A percentile compares a stretch with the other conserved stretches of the same genome.
Conservation (phyloP, 2,113 vertebrate genomes). For the Anarrhichthys ocellatus region DNA sequence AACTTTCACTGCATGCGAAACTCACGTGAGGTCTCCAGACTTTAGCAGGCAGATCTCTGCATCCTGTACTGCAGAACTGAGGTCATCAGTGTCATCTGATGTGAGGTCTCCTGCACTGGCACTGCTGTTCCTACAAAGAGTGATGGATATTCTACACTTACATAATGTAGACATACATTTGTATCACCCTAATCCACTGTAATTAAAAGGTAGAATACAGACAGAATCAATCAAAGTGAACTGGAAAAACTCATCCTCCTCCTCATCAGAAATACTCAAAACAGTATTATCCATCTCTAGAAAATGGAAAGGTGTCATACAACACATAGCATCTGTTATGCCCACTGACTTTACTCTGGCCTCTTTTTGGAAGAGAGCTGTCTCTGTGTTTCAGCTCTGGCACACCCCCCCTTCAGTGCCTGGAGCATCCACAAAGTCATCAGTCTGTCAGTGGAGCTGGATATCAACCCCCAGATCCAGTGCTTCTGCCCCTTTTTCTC, state of each 20-base stretch:
- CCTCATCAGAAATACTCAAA: background rate
- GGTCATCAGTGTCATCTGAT: conserved; percentile 86
- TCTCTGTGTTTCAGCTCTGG: too few relatives aligned
- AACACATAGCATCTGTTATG: background rate
- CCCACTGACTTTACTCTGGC: too few relatives aligned
- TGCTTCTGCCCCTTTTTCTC: background rate
- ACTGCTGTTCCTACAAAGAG: conserved; percentile 80
- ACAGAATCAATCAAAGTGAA: background rate
- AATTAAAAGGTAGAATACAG: background rate
- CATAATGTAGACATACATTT: background rate
- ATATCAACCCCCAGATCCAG: background rate
- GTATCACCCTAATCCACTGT: background rate
- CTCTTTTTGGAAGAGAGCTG: too few relatives aligned
- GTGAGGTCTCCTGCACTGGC: conserved; percentile 81
- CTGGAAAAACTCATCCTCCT: background rate
- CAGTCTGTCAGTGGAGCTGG: background rate
- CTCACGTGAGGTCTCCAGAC: conserved; percentile 94
- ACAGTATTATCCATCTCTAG: background rate
- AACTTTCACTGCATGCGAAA: conserved; percentile 23
- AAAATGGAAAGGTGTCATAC: background rate
- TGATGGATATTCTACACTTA: background rate
- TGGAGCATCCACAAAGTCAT: background rate
- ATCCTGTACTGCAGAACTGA: conserved; percentile 86
- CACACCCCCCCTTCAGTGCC: background rate
- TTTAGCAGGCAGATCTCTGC: conserved; percentile 92